These are phyloP conservation scores for Cryptoblepharus egeriae DNA, from an alignment of 2,797 vertebrate genomes.

Conservation along the genomic window DNA sequence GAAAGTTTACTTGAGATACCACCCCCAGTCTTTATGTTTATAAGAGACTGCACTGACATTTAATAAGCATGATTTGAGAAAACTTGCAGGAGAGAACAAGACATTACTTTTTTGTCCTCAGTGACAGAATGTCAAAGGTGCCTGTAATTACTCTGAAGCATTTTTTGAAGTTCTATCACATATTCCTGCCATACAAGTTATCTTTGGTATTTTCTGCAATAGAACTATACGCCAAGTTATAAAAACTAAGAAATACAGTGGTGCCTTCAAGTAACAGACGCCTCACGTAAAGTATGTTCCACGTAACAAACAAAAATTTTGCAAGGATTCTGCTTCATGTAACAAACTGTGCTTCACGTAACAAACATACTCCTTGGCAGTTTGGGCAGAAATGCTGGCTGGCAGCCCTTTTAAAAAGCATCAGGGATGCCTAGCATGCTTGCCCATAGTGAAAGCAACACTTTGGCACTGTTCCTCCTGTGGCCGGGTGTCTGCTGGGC, in stretches of 20 bases:
- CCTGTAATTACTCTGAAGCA: conserved; percentile 52
- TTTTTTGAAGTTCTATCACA: conserved; percentile 47
- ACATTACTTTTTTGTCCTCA: conserved; percentile 30
- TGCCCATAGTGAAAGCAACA: no score
- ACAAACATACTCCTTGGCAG: no score
- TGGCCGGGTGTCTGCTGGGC: no score
- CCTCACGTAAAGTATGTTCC: no score
- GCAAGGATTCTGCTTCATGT: no score
- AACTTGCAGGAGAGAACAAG: conserved; percentile 36
- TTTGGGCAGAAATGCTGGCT: no score
- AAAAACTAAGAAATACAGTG: conserved; percentile 46
- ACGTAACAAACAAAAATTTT: no score
- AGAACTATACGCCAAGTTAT: conserved; percentile 42
- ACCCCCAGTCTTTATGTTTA: conserved; percentile 34
- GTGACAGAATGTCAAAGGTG: conserved; percentile 52
- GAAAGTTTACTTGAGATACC: not conserved
- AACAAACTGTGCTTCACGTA: no score
- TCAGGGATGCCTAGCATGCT: no score
- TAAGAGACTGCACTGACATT: conserved; percentile 42
- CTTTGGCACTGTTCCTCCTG: no score
- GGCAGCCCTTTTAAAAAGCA: no score
- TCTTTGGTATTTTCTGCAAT: conserved; percentile 61
- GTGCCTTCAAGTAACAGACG: no score
- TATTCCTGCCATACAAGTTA: conserved; percentile 49
- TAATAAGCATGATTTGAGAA: conserved; percentile 49